A percentile compares a stretch with the other conserved stretches of the same genome.
Conservation (phyloP, 2,113 vertebrate species). For the Ailuropoda melanoleuca region DNA sequence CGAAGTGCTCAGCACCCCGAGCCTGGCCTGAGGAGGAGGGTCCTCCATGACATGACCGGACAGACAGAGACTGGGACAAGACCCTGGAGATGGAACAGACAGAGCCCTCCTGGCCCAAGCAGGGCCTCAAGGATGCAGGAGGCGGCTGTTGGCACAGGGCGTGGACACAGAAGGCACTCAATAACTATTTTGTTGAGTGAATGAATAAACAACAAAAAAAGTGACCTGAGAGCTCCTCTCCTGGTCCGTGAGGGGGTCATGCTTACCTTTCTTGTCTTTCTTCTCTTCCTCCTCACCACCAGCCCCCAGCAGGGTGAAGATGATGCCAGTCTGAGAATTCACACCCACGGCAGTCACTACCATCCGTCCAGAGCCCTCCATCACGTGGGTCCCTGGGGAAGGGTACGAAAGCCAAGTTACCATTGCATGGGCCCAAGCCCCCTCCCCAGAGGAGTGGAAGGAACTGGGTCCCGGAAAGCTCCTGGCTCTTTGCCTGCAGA, state of each 20-base stretch:
- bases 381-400: constrained; percentile 95
- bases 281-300: constrained; percentile 96
- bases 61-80: constrained; percentile 74
- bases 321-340: constrained; percentile 99
- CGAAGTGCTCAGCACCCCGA: background rate
- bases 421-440: background rate
- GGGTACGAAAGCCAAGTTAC: background rate
- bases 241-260: background rate
- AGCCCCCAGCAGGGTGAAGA: constrained; percentile 96
- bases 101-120: background rate
- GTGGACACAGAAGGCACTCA: constrained; percentile 44
- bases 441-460: background rate
- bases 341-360: constrained; percentile 96
- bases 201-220: constrained; percentile 21
- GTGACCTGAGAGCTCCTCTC: constrained; percentile 58
- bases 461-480: background rate
- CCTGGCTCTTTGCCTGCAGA: background rate
- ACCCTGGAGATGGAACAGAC: constrained; percentile 69
- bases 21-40: background rate
- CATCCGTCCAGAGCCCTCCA: constrained; percentile 99
- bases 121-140: background rate
- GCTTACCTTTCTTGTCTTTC: constrained; percentile 98
- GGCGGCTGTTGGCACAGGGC: background rate
- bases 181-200: constrained; percentile 32
- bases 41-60: constrained; percentile 66